phyloP scores from a whole-genome alignment of 2,797 vertebrate species.

The Apogon talboti region DNA sequence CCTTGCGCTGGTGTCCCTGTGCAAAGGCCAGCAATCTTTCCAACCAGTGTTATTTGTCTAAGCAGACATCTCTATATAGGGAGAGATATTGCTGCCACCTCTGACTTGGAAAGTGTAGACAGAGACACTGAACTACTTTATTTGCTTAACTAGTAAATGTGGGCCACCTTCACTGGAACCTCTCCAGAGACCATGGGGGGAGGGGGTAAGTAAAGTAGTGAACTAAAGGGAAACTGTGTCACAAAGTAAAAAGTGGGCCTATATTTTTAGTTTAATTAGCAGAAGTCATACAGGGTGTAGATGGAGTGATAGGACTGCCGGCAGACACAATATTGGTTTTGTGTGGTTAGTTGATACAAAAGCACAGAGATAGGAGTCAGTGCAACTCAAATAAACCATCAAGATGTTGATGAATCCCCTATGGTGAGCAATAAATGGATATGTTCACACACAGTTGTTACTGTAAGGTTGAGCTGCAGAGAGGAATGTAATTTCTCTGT shows the following conservation, averaged over 20 bases:
- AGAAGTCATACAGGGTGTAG: conserved; percentile 19
- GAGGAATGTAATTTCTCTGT: conserved; percentile 73
- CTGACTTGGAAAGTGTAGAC: conserved; percentile 44
- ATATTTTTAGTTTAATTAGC: conserved; percentile 31
- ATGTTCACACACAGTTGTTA: conserved; percentile 55
- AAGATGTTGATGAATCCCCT: conserved; percentile 59
- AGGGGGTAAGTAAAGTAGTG: conserved; percentile 14
- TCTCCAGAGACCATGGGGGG: conserved; percentile 23
- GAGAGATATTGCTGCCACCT: conserved; percentile 46
- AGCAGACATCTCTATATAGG: conserved; percentile 61
- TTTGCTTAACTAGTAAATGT: conserved; percentile 50
- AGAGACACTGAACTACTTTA: conserved; percentile 42
- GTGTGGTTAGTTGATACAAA: conserved; percentile 26
- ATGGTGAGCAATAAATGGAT: conserved; percentile 54
- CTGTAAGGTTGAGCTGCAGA: conserved; percentile 53
- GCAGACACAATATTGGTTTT: conserved; percentile 31
- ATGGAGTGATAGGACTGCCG: conserved; percentile 25
- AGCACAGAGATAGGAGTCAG: conserved; percentile 24
- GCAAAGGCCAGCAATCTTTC: conserved; percentile 56
- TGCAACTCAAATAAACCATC: conserved; percentile 63
- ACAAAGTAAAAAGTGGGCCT: conserved; percentile 19
- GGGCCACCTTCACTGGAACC: conserved; percentile 43
- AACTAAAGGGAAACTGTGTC: conserved; percentile 40
- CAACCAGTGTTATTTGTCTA: conserved; percentile 69
- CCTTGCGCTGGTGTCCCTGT: conserved; percentile 17